Percentiles rank a stretch among this genome's conserved stretches.
These are phyloP conservation scores for Steinernema carpocapsae DNA, from an alignment of 2,888 invertebrate genomes.

Conservation along the genomic window DNA sequence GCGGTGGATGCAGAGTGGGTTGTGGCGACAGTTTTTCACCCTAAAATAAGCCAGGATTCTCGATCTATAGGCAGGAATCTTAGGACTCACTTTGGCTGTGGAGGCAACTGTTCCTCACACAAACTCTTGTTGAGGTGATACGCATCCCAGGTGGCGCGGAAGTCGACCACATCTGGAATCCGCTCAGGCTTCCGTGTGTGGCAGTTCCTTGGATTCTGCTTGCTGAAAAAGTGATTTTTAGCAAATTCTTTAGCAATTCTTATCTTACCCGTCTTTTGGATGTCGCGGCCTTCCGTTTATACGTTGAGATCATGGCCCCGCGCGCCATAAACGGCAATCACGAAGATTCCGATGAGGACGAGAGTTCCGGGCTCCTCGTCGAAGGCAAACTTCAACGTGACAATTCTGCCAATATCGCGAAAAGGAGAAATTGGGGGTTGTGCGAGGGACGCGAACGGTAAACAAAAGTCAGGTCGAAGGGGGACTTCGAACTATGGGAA, in stretches of 20 bases:
- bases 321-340: constrained; percentile 6
- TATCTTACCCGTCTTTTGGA: not conserved
- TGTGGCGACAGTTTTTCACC: constrained; percentile 55
- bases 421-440: not conserved
- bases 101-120: constrained; percentile 50
- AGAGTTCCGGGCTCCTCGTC: not conserved
- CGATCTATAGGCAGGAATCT: not conserved
- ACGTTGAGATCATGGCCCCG: constrained; percentile 16
- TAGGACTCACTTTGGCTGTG: constrained; percentile 53
- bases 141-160: constrained; percentile 41
- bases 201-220: not conserved
- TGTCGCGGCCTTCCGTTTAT: not conserved
- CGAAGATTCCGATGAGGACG: too few species aligned
- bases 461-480: not conserved
- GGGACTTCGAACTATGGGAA: too few species aligned
- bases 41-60: constrained; percentile 29
- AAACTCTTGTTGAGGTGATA: constrained; percentile 48
- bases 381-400: too few species aligned
- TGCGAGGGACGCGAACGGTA: not conserved
- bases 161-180: constrained; percentile 38
- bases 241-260: not conserved
- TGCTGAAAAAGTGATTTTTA: too few species aligned
- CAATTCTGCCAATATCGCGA: too few species aligned
- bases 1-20: constrained; percentile 62
- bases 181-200: constrained; percentile 1